phyloP scores from a whole-genome alignment of 2,797 vertebrate species.

The Syncerus caffer region DNA sequence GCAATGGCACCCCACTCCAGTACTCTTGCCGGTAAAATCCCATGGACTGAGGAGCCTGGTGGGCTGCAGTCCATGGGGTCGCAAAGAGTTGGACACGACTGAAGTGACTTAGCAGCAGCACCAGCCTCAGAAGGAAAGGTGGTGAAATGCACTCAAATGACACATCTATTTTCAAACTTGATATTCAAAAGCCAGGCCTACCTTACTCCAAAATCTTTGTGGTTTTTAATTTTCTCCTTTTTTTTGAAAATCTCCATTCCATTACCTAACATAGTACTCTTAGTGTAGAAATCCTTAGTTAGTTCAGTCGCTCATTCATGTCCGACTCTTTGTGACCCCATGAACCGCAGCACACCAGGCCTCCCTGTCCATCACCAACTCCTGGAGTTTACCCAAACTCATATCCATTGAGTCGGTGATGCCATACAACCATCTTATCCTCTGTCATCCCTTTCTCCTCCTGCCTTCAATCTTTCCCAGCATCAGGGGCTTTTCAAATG shows the following conservation, averaged over 20 bases:
- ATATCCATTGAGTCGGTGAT: neutral
- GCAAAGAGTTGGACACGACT: too few species aligned
- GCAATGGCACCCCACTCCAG: too few species aligned
- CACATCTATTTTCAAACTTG: neutral
- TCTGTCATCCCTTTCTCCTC: neutral
- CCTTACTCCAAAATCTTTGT: neutral
- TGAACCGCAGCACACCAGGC: rapidly evolving
- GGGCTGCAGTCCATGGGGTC: too few species aligned
- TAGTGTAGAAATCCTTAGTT: neutral
- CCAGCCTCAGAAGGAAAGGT: neutral
- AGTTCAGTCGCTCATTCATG: neutral
- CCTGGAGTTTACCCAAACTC: rapidly evolving
- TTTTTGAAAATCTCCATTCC: neutral
- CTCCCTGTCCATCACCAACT: neutral
- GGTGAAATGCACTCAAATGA: neutral
- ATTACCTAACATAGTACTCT: neutral
- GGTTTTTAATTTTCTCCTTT: neutral
- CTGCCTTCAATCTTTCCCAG: neutral
- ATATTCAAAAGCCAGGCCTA: neutral
- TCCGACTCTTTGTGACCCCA: rapidly evolving
- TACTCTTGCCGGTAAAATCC: too few species aligned
- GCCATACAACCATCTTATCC: neutral
- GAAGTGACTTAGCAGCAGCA: too few species aligned
- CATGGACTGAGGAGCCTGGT: too few species aligned
- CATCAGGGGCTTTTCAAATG: neutral